These are phyloP conservation scores for Diorhabda carinulata DNA, from an alignment of 1,140 invertebrate species.

Conservation along the genomic window DNA sequence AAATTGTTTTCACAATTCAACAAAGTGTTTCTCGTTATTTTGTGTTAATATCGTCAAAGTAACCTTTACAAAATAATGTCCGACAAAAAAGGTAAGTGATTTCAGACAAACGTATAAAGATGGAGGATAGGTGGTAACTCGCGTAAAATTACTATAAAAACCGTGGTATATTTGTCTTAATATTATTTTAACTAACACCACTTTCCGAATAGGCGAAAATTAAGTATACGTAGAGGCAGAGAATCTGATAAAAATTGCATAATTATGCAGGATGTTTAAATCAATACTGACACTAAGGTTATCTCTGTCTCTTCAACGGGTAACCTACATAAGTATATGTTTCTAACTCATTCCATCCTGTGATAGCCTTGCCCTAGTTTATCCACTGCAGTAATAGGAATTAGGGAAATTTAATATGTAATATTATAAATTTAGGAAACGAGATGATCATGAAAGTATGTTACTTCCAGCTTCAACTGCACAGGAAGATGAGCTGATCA, in stretches of 20 bases:
- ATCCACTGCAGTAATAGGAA: conserved; percentile 40
- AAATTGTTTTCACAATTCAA: conserved; percentile 6
- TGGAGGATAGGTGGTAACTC: conserved; percentile 16
- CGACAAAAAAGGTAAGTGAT: conserved; percentile 40
- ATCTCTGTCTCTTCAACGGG: conserved; percentile 40
- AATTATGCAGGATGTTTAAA: conserved; percentile 41
- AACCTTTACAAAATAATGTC: conserved; percentile 28
- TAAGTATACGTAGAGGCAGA: conserved; percentile 22
- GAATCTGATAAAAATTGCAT: conserved; percentile 33
- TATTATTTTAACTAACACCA: conserved; percentile 10
- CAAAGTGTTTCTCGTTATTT: conserved; percentile 19
- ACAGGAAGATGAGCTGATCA: conserved; percentile 33
- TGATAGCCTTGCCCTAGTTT: conserved; percentile 43
- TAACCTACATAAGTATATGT: conserved; percentile 27
- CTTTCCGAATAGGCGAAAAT: conserved; percentile 15
- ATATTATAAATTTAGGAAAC: conserved; percentile 40
- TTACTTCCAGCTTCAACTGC: conserved; percentile 38
- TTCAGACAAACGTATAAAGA: conserved; percentile 12
- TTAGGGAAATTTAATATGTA: conserved; percentile 30
- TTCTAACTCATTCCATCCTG: conserved; percentile 35
- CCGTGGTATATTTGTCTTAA: neutral
- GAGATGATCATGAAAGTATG: conserved; percentile 38
- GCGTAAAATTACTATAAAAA: conserved; percentile 11
- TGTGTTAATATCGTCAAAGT: conserved; percentile 13
- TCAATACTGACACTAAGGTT: conserved; percentile 41